Base-by-base conservation (phyloP, 1,140 invertebrate genomes). In the Eriosoma lanigerum region DNA sequence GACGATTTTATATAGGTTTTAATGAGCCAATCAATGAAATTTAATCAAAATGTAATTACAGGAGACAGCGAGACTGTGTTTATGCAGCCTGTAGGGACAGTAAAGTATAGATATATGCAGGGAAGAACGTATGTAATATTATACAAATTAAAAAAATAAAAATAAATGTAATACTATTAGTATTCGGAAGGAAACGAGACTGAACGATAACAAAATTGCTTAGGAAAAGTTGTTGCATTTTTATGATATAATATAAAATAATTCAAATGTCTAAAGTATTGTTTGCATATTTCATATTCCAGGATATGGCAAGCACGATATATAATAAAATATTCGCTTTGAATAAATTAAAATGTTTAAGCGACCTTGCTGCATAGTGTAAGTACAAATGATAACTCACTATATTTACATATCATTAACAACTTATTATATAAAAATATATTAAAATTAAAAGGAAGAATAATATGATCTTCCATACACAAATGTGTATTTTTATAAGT, bases 1-100 rank as follows among this genome's bases (percentile, higher is more conserved):
- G 46, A 50, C 44, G 32, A 38, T 38, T 38, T 38, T 38, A 38
- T 38, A 38, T 8, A 4, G 8, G 32, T 52, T 29, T 29, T 72
- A 52, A 72, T 29, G 48, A 72, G 75, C 75, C 56, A 78, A 78
- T 78, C 75, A 62, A 60, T 48, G 44, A n/a, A 78, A 60, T 29
- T 21, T 78, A 56, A 62, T 78, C 21, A 78, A 81, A 76, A 15
- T 32, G 17, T 64, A 64, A 81, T 81, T 48, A 76, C 70, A 29
- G 19, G 76, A 58, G 24, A 78, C 9, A 24, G 24, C 1, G 44
- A 29, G 24, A 72, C 26, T 24, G 10, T n/a, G 48, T 29, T 29
- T 24, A 52, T 29, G 9, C 48, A 52, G 26, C 46, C 68, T 10
- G 24, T 12, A 9, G 68, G 48, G 17, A 50, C 26, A 15, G 46